phyloP scores from a whole-genome alignment of 1,140 invertebrate genomes.

The Delia radicum region DNA sequence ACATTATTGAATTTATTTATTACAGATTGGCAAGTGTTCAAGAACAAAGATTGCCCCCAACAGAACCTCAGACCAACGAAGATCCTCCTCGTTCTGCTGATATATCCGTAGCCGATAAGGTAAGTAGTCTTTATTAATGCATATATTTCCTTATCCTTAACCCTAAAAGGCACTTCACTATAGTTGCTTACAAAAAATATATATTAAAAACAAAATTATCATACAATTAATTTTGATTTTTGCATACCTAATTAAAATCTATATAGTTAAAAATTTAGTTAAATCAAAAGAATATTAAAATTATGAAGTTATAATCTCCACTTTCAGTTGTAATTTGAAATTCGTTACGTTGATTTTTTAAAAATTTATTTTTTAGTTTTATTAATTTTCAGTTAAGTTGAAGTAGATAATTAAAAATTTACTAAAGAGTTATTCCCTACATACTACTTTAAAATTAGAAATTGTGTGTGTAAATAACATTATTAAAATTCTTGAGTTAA shows the following conservation, averaged over 20 bases:
- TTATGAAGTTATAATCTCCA: neutral
- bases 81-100: conserved; percentile 66
- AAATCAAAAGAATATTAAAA: no score
- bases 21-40: conserved; percentile 88
- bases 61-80: conserved; percentile 64
- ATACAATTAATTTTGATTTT: conserved; percentile 10
- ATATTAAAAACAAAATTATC: conserved; percentile 21
- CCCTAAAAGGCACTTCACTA: conserved; percentile 11
- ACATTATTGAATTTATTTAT: neutral
- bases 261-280: conserved; percentile 16
- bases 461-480: conserved; percentile 15
- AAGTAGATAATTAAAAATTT: neutral
- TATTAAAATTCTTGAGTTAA: neutral
- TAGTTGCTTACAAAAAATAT: conserved; percentile 22
- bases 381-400: neutral
- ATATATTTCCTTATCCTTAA: neutral
- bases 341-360: neutral
- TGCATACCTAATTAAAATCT: conserved; percentile 6
- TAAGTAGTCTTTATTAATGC: conserved; percentile 42
- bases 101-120: conserved; percentile 69
- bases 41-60: conserved; percentile 80
- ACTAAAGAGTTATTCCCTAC: neutral
- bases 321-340: neutral
- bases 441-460: conserved; percentile 6
- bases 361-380: neutral